Base-by-base conservation (phyloP, 2,797 vertebrate genomes). In the Menidia menidia region DNA sequence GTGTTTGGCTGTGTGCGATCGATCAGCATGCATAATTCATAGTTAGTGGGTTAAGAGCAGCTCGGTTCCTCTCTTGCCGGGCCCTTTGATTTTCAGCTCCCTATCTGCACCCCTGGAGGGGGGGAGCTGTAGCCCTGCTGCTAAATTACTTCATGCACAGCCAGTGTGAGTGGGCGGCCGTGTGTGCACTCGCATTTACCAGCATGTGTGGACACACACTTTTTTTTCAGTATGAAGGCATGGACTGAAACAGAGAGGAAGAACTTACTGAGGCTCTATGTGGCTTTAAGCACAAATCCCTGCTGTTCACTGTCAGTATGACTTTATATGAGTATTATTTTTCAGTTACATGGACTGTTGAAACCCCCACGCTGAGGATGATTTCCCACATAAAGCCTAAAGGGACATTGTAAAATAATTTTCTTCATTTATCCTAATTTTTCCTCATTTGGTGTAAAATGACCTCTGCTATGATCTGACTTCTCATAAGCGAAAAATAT, bases 1-100 rank as follows among this genome's bases (percentile, higher is more conserved):
- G 81, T 87, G 88, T 92, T 89, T 90, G 78, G 87, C 80, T 73
- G 58, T 55, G 78, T 70, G 78, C 66, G 64, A 94, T 93, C 89
- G 82, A 94, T 93, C 82, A 74, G 45, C 89, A 92, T 92, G 85
- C 88, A 93, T 94, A 90, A 92, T 92, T 92, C 87, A 94, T 93
- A 73, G 73, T 88, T 86, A 64, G 83, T 68, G 82, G 82, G 82
- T 84, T 89, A 78, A 86, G 80, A 86, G 71, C 77, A 80, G 80
- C 80, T 73, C 78, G 9, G 66, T 78, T 81, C 73, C 78, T 75
- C 64, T 70, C 76, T 81, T 39, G 4, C 80, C 56, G 66, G 78
- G 66, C 62, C 63, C 77, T 89, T 89, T 91, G 90, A 89, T 90
- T 86, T 82, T 16, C 14, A 10, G 85, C 84, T 88, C 73, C 81